Base-by-base conservation (phyloP, 92 coral and sea anemone species). In the Heteractis magnifica region DNA sequence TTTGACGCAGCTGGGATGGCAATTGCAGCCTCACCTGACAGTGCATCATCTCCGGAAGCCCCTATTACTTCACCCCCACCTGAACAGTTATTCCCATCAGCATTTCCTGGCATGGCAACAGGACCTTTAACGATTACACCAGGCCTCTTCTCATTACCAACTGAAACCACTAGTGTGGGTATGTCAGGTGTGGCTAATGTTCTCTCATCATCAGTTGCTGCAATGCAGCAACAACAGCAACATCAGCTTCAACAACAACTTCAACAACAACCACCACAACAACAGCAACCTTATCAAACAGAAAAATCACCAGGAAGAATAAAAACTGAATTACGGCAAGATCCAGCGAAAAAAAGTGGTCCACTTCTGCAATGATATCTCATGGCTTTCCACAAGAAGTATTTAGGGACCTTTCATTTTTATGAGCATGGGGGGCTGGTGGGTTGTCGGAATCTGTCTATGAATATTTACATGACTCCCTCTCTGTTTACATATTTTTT, bases 1-100 rank as follows among this genome's bases (percentile, higher is more conserved):
- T n/a, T 5, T 3, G 98, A 93, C 82, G 91, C 94, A 53, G 88
- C 98, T 60, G 87, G 90, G 9, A 78, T 86, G 89, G 56, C 79
- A 0, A 80, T 88, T 6, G 80, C 84, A 19, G 86, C 85, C 15
- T 74, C 89, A 2, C 89, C 92, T 48, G 90, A 85, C 58, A 79
- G 75, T n/a, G 79, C 79, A 7, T 76, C 87, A 20, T 77, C 87
- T 26, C 86, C 89, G 16, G 92, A 89, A 26, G 85, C 85, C 10
- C 84, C 90, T 5, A 71, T 89, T 21, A 81, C 83, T 15, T 81
- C 89, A 11, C 92, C 90, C 2, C 84, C 90, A 19, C 86, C 86
- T 9, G 92, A 89, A 9, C 92, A 89, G 49, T 71, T 89, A 60
- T 89, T 89, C 49, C 77, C 83, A 70, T 23, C 88, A 1, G 15